These are phyloP conservation scores for Notodonta dromedarius DNA, from an alignment of 2,888 invertebrate genomes.

Conservation along the genomic window DNA sequence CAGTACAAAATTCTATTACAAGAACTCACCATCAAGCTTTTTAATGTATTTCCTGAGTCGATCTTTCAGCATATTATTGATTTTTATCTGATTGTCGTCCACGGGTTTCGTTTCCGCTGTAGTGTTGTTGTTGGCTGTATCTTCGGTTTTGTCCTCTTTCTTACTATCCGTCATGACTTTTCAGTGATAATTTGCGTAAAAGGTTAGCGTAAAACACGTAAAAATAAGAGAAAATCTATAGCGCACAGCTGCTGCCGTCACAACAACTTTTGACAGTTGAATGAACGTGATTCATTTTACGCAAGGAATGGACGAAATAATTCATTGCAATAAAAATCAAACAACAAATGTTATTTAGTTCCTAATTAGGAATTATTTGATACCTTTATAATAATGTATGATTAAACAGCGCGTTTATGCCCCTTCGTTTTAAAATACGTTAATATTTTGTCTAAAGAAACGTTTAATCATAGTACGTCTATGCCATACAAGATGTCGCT, in stretches of 20 bases:
- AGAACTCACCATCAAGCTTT: constrained; percentile 72
- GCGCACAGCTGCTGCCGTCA: background rate
- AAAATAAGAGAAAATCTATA: background rate
- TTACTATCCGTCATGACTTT: constrained; percentile 47
- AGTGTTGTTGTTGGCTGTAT: constrained; percentile 48
- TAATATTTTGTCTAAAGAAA: constrained; percentile 15
- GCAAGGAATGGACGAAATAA: background rate
- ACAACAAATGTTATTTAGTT: no score
- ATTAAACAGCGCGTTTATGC: no score
- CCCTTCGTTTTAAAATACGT: background rate
- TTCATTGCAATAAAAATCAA: background rate
- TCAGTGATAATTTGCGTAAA: constrained; percentile 11
- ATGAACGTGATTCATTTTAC: background rate
- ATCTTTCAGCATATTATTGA: constrained; percentile 74
- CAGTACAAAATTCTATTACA: background rate
- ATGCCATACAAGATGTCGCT: constrained; percentile 27
- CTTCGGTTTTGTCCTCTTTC: constrained; percentile 49
- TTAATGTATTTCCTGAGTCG: constrained; percentile 78
- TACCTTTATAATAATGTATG: no score
- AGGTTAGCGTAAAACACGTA: constrained; percentile 6
- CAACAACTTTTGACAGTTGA: constrained; percentile 2
- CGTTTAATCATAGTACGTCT: constrained; percentile 8
- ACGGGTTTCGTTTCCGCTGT: constrained; percentile 46
- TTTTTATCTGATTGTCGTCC: constrained; percentile 52
- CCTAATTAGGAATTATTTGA: no score